Evolutionary conservation across 1,140 invertebrate species (phyloP), one percentile per base, ranked within the genome.

Genomic region (Spodoptera frugiperda): DNA sequence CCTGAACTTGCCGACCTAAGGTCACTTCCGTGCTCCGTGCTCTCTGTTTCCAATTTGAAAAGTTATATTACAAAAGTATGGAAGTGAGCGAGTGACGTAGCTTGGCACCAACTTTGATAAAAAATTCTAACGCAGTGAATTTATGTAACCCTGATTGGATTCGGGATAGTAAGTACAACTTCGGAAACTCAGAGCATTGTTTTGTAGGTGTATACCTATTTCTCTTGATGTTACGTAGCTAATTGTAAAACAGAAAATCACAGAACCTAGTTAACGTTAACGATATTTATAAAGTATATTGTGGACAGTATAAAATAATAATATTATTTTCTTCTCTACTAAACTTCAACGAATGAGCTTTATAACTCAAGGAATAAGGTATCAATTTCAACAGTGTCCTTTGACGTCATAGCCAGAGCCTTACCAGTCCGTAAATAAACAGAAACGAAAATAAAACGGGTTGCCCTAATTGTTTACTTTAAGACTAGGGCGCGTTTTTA

Each of bases 381-480:
- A 51, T 10, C 14, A 19, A 71, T 65, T 72, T 46, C 67, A 21
- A 12, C n/a, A 48, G 54, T 10, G 46, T 39, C 33, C 17, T 84
- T 83, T 81, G 81, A 86, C 83, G 86, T 86, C 84, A 86, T 76
- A 49, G 33, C 79, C 63, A 75, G 75, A 82, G 68, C 67, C 78
- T 72, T 51, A 61, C 65, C 30, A 61, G 70, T 70, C 83, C 79
- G 73, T 83, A 85, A 86, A 89, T 87, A 88, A 79, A 82, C 81
- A 49, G 65, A 78, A 77, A 80, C 78, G 78, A 82, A 87, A 88
- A 89, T 87, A 89, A 84, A 82, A 74, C 78, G 65, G 75, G 59
- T 65, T 79, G 85, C 74, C 84, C 85, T 85, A 87, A 85, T 87
- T 87, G 84, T 84, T 81, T 83, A 83, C 76, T 74, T 76, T 78